A percentile compares a stretch with the other conserved stretches of the same genome.
phyloP scores from a whole-genome alignment of 2,888 invertebrate genomes.

The Asteroscopus sphinx region DNA sequence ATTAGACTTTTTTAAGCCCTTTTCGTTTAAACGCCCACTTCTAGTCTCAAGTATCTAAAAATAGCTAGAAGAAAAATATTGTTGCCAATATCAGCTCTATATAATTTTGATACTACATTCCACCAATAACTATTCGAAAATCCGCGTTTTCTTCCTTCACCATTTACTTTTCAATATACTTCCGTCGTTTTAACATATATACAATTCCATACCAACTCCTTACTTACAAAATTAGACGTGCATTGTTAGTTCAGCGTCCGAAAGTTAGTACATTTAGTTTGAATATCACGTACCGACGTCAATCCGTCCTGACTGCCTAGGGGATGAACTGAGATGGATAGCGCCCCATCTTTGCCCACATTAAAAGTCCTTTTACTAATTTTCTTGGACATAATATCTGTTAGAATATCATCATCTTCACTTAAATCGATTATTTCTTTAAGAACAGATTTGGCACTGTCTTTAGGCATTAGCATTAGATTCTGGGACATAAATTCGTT shows the following conservation, averaged over 20 bases:
- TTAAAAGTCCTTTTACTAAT: constrained; percentile 79
- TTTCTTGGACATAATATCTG: constrained; percentile 78
- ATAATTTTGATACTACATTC: neutral
- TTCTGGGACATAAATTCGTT: constrained; percentile 87
- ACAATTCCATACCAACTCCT: constrained; percentile 7
- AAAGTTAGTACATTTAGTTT: constrained; percentile 66
- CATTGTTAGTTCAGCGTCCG: constrained; percentile 59
- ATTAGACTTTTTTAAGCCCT: too few relatives aligned
- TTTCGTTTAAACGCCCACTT: too few relatives aligned
- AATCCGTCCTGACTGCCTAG: constrained; percentile 64
- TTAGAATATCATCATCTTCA: constrained; percentile 78
- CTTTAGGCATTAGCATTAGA: constrained; percentile 83
- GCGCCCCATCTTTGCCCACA: constrained; percentile 83
- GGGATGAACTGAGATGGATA: constrained; percentile 84
- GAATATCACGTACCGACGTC: constrained; percentile 78
- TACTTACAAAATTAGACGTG: constrained; percentile 47
- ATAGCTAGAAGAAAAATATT: too few relatives aligned
- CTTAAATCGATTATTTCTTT: constrained; percentile 84
- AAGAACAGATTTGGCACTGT: constrained; percentile 72
- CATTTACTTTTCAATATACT: neutral
- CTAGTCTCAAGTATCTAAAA: too few relatives aligned
- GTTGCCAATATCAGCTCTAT: too few relatives aligned
- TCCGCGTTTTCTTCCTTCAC: constrained; percentile 19
- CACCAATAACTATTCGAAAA: neutral
- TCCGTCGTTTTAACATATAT: constrained; percentile 5